Percentiles rank a stretch among this genome's conserved stretches.
Evolutionary conservation across 2,797 vertebrate species (phyloP).

Genomic region (Falco peregrinus): DNA sequence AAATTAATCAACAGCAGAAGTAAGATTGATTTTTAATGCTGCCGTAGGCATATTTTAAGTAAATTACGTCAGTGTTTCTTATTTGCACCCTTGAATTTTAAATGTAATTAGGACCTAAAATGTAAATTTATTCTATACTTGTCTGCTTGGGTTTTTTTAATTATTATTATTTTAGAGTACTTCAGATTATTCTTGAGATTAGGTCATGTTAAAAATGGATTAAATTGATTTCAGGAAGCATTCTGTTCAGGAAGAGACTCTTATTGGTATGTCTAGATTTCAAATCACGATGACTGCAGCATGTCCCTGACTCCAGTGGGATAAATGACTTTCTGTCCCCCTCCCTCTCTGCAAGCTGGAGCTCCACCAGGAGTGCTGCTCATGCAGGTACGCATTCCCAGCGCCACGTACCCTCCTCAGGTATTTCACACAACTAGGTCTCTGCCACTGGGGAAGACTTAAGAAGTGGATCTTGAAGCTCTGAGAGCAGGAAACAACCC

Average conservation of each 20-base stretch:
- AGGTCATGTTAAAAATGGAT: not conserved
- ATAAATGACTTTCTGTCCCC: not conserved
- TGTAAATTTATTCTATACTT: not conserved
- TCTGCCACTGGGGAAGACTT: not conserved
- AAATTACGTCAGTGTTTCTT: not conserved
- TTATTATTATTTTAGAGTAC: not conserved
- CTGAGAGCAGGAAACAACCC: not conserved
- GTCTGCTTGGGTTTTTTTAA: not conserved
- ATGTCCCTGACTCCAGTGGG: too few species aligned
- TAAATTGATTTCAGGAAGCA: not conserved
- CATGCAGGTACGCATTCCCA: accelerated
- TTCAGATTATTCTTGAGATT: not conserved
- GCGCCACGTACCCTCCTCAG: not conserved
- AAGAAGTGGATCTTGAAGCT: not conserved
- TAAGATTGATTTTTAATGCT: not conserved
- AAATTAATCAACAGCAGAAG: not conserved
- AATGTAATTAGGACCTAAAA: not conserved
- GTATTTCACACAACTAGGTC: not conserved
- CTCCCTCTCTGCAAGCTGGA: not conserved
- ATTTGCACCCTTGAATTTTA: not conserved
- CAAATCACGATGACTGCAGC: not conserved
- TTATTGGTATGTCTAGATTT: not conserved
- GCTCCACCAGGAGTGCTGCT: not conserved
- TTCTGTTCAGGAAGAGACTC: not conserved
- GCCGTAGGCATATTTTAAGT: not conserved